Percentiles rank a stretch among this genome's conserved stretches.
Evolutionary conservation across 2,888 invertebrate genomes (phyloP).

Genomic region (Leptinotarsa haldemani): DNA sequence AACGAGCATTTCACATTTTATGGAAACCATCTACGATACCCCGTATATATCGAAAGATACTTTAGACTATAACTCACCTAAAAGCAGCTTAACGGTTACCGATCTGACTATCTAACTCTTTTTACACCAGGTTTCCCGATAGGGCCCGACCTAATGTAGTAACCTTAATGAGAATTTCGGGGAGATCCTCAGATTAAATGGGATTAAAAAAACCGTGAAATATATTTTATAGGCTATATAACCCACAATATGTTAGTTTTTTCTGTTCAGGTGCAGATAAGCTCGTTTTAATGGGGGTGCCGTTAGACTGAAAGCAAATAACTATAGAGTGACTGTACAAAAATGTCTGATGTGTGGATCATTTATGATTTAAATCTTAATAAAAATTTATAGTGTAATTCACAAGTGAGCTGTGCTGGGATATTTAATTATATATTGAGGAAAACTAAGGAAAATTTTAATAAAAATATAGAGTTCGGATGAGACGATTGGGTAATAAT

Average conservation of each 20-base stretch:
- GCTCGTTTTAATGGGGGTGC: slow-evolving; percentile 5
- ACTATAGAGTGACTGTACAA: not conserved
- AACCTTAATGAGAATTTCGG: slow-evolving; percentile 6
- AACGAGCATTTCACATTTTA: not conserved
- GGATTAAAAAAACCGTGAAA: slow-evolving; percentile 16
- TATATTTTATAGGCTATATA: slow-evolving; percentile 3
- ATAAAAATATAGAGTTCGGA: too few relatives aligned
- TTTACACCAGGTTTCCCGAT: not conserved
- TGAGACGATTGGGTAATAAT: too few relatives aligned
- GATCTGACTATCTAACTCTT: not conserved
- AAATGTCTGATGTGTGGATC: not conserved
- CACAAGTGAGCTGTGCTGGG: too few relatives aligned
- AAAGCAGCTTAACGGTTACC: slow-evolving; percentile 12
- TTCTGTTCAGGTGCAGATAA: slow-evolving; percentile 15
- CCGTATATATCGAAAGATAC: not conserved
- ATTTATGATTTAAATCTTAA: not conserved
- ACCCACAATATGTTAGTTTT: slow-evolving; percentile 9
- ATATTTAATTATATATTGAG: too few relatives aligned
- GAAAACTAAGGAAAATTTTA: too few relatives aligned
- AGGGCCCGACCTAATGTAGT: slow-evolving; percentile 1
- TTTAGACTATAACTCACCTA: slow-evolving; percentile 9
- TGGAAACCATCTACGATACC: not conserved
- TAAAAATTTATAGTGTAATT: not conserved
- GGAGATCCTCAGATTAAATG: slow-evolving; percentile 9
- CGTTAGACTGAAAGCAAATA: not conserved